Conservation (phyloP, 1,140 invertebrate species). For the Listronotus bonariensis region DNA sequence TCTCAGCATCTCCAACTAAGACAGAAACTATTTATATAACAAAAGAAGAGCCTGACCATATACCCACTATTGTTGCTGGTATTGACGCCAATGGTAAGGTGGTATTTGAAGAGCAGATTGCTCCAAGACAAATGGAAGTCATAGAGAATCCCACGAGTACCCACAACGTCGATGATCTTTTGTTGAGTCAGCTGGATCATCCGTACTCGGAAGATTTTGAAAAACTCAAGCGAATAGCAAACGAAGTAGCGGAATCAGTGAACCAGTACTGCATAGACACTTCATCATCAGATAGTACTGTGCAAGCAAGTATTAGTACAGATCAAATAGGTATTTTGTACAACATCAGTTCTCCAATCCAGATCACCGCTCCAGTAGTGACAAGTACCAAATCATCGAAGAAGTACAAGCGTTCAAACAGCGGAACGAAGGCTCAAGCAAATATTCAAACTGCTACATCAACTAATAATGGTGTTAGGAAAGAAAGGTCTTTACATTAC, state of each 20-base stretch:
- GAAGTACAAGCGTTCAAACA: conserved; percentile 60
- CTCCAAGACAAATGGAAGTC: conserved; percentile 53
- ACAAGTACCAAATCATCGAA: conserved; percentile 61
- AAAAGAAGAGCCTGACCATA: conserved; percentile 55
- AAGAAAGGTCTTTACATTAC: conserved; percentile 85
- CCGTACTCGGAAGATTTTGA: conserved; percentile 73
- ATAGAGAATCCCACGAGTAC: conserved; percentile 65
- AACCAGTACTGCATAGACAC: conserved; percentile 71
- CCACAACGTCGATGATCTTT: conserved; percentile 71
- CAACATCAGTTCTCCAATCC: conserved; percentile 49
- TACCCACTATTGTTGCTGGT: conserved; percentile 55
- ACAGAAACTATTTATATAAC: conserved; percentile 56
- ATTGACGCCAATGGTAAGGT: conserved; percentile 57
- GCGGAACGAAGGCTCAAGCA: conserved; percentile 50
- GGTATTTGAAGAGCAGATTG: conserved; percentile 53
- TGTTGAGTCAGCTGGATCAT: conserved; percentile 71
- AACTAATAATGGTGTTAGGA: conserved; percentile 67
- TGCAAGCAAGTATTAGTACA: conserved; percentile 58
- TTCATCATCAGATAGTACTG: conserved; percentile 55
- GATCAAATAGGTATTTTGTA: conserved; percentile 55
- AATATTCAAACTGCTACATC: conserved; percentile 55
- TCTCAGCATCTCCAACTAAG: conserved; percentile 59
- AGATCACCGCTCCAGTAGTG: conserved; percentile 58
- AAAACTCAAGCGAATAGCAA: conserved; percentile 74
- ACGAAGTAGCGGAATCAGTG: conserved; percentile 72